Evolutionary conservation across 2,113 vertebrate species (phyloP).

Genomic region (Chunga burmeisteri): DNA sequence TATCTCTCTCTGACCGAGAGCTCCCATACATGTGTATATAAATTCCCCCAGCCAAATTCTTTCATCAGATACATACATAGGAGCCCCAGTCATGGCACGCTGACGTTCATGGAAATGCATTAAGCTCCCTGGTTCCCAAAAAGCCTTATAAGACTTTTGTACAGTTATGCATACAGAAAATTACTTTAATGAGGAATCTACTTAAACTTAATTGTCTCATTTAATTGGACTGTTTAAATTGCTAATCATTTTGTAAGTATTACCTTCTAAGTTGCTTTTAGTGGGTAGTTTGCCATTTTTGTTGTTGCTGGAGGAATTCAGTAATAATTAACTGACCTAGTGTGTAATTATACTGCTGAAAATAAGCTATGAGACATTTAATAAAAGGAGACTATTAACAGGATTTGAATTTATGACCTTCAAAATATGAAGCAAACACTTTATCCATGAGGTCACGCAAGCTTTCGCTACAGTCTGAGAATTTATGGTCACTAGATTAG

Average conservation of each 20-base stretch:
- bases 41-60: slow-evolving; percentile 1
- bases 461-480: neutral
- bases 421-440: slow-evolving; percentile 33
- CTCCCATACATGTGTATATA: neutral
- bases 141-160: neutral
- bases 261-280: slow-evolving; percentile 36
- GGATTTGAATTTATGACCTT: slow-evolving; percentile 52
- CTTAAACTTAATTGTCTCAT: slow-evolving; percentile 45
- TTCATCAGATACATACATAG: neutral
- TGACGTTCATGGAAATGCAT: neutral
- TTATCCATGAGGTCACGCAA: slow-evolving; percentile 33
- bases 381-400: slow-evolving; percentile 47
- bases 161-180: neutral
- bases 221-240: slow-evolving; percentile 51
- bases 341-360: slow-evolving; percentile 33
- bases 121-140: neutral
- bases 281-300: slow-evolving; percentile 22
- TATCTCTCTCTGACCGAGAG: neutral
- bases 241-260: slow-evolving; percentile 43
- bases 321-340: slow-evolving; percentile 52
- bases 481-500: neutral
- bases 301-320: slow-evolving; percentile 42
- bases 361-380: slow-evolving; percentile 48
- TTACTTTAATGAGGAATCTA: slow-evolving; percentile 37
- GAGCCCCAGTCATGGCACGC: neutral